phyloP scores from a whole-genome alignment of 2,113 vertebrate genomes.

The Chauna torquata region DNA sequence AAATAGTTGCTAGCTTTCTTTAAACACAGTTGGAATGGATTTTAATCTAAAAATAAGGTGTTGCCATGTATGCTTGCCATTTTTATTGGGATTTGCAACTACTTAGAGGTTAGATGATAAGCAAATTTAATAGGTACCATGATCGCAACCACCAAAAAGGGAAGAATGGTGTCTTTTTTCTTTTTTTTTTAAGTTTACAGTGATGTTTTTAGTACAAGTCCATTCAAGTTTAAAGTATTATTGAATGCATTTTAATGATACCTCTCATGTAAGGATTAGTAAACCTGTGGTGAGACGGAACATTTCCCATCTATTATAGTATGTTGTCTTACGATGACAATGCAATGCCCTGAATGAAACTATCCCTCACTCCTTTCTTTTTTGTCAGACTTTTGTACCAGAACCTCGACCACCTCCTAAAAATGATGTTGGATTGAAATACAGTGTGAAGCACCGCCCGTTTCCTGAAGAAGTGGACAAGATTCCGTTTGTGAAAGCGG shows the following conservation, averaged over 20 bases:
- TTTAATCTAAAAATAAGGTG: not conserved
- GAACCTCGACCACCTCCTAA: conserved; percentile 89
- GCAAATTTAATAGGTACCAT: not conserved
- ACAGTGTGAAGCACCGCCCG: conserved; percentile 91
- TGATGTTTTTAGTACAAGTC: not conserved
- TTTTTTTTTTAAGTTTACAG: not conserved
- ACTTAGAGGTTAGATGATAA: not conserved
- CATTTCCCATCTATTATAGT: not conserved
- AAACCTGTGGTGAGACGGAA: not conserved
- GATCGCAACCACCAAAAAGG: not conserved
- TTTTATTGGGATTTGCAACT: not conserved
- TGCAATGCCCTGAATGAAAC: not conserved
- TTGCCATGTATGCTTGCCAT: not conserved
- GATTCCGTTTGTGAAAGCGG: conserved; percentile 96
- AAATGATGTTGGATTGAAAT: conserved; percentile 88
- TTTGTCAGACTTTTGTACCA: conserved; percentile 89
- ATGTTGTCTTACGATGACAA: not conserved
- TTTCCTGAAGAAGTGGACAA: conserved; percentile 98
- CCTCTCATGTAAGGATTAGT: not conserved
- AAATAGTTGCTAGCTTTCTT: not conserved
- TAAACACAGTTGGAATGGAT: not conserved
- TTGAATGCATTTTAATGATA: not conserved
- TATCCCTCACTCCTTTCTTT: not conserved
- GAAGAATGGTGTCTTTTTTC: not conserved
- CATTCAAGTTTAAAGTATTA: not conserved